phyloP scores from a whole-genome alignment of 1,140 invertebrate genomes.

The Drosophila rufa region DNA sequence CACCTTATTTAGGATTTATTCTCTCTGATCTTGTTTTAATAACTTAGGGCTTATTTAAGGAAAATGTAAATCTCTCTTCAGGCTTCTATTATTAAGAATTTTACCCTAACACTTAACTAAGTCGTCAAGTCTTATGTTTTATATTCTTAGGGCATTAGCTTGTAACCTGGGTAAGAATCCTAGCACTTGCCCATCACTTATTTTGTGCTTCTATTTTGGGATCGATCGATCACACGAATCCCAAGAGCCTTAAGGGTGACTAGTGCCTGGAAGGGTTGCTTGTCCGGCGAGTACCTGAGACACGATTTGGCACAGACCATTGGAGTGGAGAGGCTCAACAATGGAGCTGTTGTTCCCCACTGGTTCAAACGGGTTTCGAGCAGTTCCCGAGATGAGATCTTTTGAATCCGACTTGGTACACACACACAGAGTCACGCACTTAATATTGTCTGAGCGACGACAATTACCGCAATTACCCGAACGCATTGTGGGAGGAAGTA shows the following conservation, averaged over 20 bases:
- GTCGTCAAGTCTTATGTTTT: not conserved
- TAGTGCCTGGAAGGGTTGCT: constrained; percentile 4
- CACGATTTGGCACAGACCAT: not conserved
- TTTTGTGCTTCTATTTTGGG: constrained; percentile 8
- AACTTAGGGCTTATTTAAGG: no score
- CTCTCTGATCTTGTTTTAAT: no score
- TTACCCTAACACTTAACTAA: no score
- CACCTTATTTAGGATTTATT: not conserved
- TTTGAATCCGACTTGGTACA: constrained; percentile 29
- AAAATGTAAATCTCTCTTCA: no score
- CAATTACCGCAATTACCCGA: constrained; percentile 69
- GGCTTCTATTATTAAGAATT: not conserved
- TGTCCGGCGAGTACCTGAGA: constrained; percentile 15
- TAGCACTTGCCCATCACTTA: not conserved
- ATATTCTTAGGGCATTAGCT: constrained; percentile 2
- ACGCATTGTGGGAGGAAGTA: constrained; percentile 73
- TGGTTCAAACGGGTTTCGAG: constrained; percentile 56
- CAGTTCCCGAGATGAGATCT: constrained; percentile 32
- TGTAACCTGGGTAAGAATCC: not conserved
- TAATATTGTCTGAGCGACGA: constrained; percentile 55
- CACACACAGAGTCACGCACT: constrained; percentile 48
- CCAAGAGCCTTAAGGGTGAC: constrained; percentile 2
- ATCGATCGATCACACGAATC: constrained; percentile 32
- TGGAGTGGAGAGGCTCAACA: constrained; percentile 19
- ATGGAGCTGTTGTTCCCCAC: constrained; percentile 32